These are phyloP conservation scores for Thunnus thynnus DNA, from an alignment of 2,113 vertebrate genomes.

Conservation along the genomic window DNA sequence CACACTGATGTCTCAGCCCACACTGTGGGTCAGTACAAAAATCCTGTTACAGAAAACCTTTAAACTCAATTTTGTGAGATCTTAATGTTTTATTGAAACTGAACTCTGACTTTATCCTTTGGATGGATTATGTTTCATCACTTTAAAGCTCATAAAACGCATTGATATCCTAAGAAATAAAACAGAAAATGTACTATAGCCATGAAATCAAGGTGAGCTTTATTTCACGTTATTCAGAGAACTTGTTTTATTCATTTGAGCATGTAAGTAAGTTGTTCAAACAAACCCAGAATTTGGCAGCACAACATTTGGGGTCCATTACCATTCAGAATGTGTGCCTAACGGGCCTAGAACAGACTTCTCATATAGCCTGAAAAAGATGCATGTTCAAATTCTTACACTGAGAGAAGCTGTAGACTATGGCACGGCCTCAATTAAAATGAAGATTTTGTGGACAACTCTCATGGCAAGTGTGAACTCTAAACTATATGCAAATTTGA, in stretches of 20 bases:
- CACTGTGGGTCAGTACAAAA: constrained; percentile 8
- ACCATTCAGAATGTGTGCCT: neutral
- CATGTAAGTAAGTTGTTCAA: neutral
- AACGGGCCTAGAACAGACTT: neutral
- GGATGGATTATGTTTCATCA: neutral
- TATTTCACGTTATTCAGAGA: neutral
- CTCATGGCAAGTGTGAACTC: constrained; percentile 9
- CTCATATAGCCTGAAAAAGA: constrained; percentile 1
- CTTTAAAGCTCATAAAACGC: neutral
- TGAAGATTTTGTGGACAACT: constrained; percentile 39
- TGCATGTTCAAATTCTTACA: constrained; percentile 8
- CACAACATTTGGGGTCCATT: constrained; percentile 12
- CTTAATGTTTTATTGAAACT: neutral
- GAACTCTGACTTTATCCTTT: neutral
- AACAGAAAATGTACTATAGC: neutral
- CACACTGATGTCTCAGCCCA: constrained; percentile 23
- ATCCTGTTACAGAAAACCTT: constrained; percentile 2
- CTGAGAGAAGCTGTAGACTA: constrained; percentile 20
- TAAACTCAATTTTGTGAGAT: neutral
- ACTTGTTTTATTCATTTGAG: neutral
- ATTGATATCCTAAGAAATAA: neutral
- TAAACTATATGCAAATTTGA: constrained; percentile 36
- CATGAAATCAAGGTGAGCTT: neutral
- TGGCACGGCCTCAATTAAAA: constrained; percentile 59
- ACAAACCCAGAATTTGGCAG: neutral